Evolutionary conservation across 2,113 vertebrate species (phyloP), one percentile per base, ranked within the genome.

Genomic region (Acrocephalus arundinaceus): DNA sequence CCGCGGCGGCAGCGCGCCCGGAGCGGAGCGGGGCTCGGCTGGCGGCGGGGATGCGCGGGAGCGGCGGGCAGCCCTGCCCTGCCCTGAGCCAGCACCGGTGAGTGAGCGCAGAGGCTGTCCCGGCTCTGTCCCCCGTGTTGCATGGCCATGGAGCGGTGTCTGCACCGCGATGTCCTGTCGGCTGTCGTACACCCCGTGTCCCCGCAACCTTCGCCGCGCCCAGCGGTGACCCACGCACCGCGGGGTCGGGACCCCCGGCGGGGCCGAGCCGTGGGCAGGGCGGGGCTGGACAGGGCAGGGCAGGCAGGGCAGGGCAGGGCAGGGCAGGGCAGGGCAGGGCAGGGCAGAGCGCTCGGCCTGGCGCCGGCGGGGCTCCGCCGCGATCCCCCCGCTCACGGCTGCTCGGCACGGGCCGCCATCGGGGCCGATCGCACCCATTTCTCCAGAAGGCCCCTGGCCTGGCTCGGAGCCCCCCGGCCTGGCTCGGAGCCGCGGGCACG

Each of bases 31-130:
- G 70, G 57, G 63, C 62, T 63, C 45, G 8, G 84, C n/a, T 30
- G 85, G 81, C 52, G 55, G 66, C 65, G 17, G 84, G 67, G 81
- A 87, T 90, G 94, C 89, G 24, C 54, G 77, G 81, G 72, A 59
- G 19, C n/a, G 85, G 17, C 7, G 89, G 81, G 82, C 92, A 66
- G 83, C 78, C 23, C 87, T 14, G 92, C 61, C 83, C 79, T 74
- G 87, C 92, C 87, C 83, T 14, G 78, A 68, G 63, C 65, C 94
- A 37, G 71, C 85, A 79, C 51, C 58, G 95, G 95, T 96, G 90
- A 96, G 94, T 95, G 94, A 68, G 72, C 57, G 67, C 85, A 55
- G 31, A 28, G 54, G 3, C 74, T 15, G 75, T 35, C 66, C 73
- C 80, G 16, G 7, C 93, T 62, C 77, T 14, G 80, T 66, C 31